phyloP scores from a whole-genome alignment of 2,888 invertebrate species.

The Apocheima hispidaria region DNA sequence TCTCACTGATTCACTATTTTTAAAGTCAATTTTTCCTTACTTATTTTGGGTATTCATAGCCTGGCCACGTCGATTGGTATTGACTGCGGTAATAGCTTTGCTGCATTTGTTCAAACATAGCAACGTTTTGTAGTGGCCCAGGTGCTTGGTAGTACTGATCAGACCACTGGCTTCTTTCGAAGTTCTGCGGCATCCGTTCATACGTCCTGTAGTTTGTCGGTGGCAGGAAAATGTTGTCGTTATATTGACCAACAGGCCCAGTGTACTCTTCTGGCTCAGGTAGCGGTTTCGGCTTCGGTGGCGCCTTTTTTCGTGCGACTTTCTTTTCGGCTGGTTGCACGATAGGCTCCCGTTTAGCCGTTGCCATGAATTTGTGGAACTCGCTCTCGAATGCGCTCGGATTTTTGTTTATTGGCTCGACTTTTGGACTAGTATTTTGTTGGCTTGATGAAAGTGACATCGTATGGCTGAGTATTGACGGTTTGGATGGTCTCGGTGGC shows the following conservation, averaged over 20 bases:
- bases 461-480: not conserved
- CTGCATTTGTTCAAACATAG: constrained; percentile 61
- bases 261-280: constrained; percentile 40
- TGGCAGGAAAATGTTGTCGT: constrained; percentile 71
- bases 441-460: constrained; percentile 42
- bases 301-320: constrained; percentile 21
- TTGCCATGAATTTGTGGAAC: constrained; percentile 75
- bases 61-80: constrained; percentile 71
- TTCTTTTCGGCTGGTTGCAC: constrained; percentile 22
- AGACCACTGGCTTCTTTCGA: constrained; percentile 57
- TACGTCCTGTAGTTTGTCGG: constrained; percentile 27
- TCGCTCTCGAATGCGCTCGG: constrained; percentile 77
- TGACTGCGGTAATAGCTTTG: constrained; percentile 70
- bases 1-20: constrained; percentile 21
- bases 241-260: constrained; percentile 74
- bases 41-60: constrained; percentile 67
- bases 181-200: constrained; percentile 32
- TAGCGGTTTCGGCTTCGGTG: constrained; percentile 24
- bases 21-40: constrained; percentile 37
- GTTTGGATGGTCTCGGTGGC: not conserved
- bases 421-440: constrained; percentile 41
- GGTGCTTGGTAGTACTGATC: constrained; percentile 53
- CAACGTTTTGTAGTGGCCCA: constrained; percentile 34
- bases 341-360: constrained; percentile 6
- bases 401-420: constrained; percentile 72